Conservation (phyloP, 1,140 invertebrate genomes). For the Copidosoma floridanum region DNA sequence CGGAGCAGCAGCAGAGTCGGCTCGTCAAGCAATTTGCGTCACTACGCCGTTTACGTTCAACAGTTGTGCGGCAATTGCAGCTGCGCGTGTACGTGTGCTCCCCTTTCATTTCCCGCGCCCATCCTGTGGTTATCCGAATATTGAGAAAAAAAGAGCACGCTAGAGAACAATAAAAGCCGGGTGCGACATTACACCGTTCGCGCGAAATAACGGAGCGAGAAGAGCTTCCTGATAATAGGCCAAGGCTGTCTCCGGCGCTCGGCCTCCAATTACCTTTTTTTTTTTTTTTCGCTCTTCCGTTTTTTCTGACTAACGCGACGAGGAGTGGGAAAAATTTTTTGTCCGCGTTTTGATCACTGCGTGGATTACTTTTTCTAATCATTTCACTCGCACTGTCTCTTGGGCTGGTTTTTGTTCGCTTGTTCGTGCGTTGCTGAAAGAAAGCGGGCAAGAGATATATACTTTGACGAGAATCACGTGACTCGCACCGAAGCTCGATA, state of each 20-base stretch:
- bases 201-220: conserved; percentile 3
- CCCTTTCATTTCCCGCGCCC: not conserved
- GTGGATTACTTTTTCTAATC: too few relatives aligned
- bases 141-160: conserved; percentile 11
- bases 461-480: too few relatives aligned
- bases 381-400: too few relatives aligned
- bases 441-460: too few relatives aligned
- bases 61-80: conserved; percentile 8
- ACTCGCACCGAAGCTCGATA: too few relatives aligned
- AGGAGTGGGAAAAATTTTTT: too few relatives aligned
- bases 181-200: conserved; percentile 6
- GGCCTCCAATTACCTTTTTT: conserved; percentile 17
- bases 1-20: not conserved
- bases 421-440: too few relatives aligned
- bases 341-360: too few relatives aligned
- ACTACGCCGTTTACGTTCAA: conserved; percentile 8
- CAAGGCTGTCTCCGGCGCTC: not conserved
- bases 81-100: not conserved
- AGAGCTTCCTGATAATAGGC: conserved; percentile 20
- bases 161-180: too few relatives aligned
- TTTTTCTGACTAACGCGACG: not conserved
- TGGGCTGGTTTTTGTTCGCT: too few relatives aligned
- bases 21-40: conserved; percentile 15
- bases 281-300: not conserved
- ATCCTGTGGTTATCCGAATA: conserved; percentile 12